phyloP scores from a whole-genome alignment of 2,888 invertebrate species.

The Drosophila paracracens region DNA sequence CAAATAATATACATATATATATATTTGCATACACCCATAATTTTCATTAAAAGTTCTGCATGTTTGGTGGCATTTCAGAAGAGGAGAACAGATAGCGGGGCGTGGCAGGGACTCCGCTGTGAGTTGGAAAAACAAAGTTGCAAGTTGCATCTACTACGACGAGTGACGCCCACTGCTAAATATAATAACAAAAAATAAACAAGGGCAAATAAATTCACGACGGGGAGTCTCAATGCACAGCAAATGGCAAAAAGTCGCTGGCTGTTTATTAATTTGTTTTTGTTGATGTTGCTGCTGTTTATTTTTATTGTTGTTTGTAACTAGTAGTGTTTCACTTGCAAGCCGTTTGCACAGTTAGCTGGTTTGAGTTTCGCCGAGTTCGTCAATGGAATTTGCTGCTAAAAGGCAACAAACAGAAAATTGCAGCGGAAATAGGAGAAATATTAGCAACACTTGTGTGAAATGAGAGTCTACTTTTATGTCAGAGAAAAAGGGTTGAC shows the following conservation, averaged over 20 bases:
- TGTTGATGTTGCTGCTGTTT: constrained; percentile 14
- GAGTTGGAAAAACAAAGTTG: constrained; percentile 8
- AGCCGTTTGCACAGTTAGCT: constrained; percentile 45
- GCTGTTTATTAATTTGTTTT: constrained; percentile 66
- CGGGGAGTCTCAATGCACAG: constrained; percentile 30
- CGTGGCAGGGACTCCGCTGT: not conserved
- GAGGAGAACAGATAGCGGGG: constrained; percentile 1
- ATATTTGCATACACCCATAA: constrained; percentile 20
- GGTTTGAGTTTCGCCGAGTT: constrained; percentile 29
- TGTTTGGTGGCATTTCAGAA: constrained; percentile 10
- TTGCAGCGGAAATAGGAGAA: constrained; percentile 39
- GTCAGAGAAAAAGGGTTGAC: not conserved
- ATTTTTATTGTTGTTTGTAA: constrained; percentile 20
- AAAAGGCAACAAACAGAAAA: constrained; percentile 20
- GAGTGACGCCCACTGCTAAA: constrained; percentile 41
- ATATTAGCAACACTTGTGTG: constrained; percentile 40
- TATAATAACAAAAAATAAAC: constrained; percentile 14
- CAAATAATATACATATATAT: not conserved
- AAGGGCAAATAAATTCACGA: constrained; percentile 16
- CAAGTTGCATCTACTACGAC: constrained; percentile 24
- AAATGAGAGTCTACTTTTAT: not conserved
- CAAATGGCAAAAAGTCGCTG: constrained; percentile 61
- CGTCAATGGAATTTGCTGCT: constrained; percentile 31
- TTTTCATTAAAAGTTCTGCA: constrained; percentile 71
- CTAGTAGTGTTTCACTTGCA: constrained; percentile 47